Percentiles rank a stretch among this genome's conserved stretches.
Conservation (phyloP, 2,113 vertebrate species). For the Urocolius indicus region DNA sequence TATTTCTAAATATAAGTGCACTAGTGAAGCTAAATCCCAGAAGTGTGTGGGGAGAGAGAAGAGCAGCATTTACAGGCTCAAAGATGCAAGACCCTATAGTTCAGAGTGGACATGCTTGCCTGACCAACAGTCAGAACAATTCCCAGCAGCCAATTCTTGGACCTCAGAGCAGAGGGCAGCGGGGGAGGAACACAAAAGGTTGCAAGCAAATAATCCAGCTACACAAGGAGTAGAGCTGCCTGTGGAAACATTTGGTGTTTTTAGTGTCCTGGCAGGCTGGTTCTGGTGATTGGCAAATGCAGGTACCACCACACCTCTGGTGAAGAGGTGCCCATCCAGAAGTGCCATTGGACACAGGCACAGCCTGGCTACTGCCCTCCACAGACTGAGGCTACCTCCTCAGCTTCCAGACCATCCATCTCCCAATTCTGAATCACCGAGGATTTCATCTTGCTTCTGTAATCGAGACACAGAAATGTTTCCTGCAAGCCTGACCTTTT, state of each 20-base stretch:
- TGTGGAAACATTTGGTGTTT: background rate
- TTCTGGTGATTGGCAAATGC: background rate
- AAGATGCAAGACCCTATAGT: background rate
- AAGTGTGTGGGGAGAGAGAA: background rate
- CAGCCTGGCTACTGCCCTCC: background rate
- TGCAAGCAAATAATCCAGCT: background rate
- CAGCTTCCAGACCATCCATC: background rate
- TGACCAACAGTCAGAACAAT: background rate
- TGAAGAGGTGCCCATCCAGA: rapidly evolving
- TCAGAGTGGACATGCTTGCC: background rate
- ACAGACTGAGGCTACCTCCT: background rate
- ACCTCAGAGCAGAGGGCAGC: background rate
- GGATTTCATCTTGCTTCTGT: background rate
- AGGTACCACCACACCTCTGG: background rate
- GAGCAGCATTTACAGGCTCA: background rate
- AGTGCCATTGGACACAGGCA: background rate
- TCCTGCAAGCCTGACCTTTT: background rate
- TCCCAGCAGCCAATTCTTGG: background rate
- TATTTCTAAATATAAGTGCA: constrained; percentile 31
- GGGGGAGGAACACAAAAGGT: background rate
- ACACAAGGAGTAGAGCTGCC: background rate
- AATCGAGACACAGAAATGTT: background rate
- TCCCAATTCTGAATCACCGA: background rate
- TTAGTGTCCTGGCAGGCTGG: background rate
- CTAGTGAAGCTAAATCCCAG: constrained; percentile 12